Percentiles rank a stretch among this genome's conserved stretches.
Conservation (phyloP, 2,113 vertebrate genomes). For the Protomyctophum bolini region DNA sequence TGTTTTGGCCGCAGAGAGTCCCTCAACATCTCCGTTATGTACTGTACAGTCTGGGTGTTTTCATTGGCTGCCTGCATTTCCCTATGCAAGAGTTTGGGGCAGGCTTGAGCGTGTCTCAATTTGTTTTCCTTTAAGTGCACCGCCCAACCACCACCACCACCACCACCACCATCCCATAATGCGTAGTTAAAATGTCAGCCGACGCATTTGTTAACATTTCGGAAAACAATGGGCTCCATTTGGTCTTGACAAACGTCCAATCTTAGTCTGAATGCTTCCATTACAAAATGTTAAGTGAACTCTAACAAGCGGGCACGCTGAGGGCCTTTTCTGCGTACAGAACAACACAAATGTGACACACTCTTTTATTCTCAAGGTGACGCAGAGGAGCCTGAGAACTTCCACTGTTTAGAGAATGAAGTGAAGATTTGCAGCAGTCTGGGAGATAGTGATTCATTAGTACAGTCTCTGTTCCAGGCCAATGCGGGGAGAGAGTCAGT, state of each 20-base stretch:
- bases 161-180: neutral
- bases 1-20: constrained; percentile 16
- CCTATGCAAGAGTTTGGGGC: neutral
- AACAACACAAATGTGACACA: no score
- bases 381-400: no score
- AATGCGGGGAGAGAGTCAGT: neutral
- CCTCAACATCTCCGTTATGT: constrained; percentile 13
- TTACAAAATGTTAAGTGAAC: neutral
- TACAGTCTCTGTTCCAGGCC: no score
- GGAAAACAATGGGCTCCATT: neutral
- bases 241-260: neutral
- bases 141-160: no score
- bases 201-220: constrained; percentile 3
- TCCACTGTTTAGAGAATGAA: no score
- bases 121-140: neutral
- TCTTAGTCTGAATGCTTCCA: neutral
- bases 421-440: no score
- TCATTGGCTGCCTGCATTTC: no score
- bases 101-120: neutral
- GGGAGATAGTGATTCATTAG: no score
- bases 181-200: neutral
- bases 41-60: neutral
- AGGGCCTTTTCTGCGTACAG: no score
- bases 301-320: no score
- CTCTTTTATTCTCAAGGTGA: no score